These are phyloP conservation scores for Bufo gargarizans DNA, from an alignment of 2,113 vertebrate species.

Conservation along the genomic window DNA sequence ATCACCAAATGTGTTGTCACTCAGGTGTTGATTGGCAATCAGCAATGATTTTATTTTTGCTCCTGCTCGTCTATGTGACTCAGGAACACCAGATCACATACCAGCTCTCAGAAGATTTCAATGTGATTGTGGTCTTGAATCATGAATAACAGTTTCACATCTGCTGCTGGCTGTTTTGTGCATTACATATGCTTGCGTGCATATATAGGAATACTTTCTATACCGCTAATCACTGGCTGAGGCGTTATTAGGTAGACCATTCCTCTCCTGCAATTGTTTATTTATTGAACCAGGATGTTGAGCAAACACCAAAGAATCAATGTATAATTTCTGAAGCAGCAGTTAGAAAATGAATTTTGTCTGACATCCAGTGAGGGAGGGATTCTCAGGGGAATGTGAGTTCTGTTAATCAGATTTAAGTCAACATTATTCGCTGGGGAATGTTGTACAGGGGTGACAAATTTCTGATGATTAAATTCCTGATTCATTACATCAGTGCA, in stretches of 20 bases:
- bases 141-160: conserved; percentile 5
- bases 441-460: conserved; percentile 22
- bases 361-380: conserved; percentile 31
- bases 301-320: conserved; percentile 52
- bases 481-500: conserved; percentile 34
- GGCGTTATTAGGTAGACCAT: conserved; percentile 12
- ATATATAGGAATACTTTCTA: conserved; percentile 20
- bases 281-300: conserved; percentile 53
- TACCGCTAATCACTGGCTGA: neutral
- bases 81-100: neutral
- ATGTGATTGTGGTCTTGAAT: conserved; percentile 34
- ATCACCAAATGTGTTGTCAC: conserved; percentile 29
- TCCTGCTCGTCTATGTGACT: neutral
- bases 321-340: conserved; percentile 51
- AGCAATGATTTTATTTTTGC: conserved; percentile 12
- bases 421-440: conserved; percentile 15
- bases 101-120: neutral
- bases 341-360: conserved; percentile 49
- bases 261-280: conserved; percentile 34
- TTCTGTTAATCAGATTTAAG: conserved; percentile 43
- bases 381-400: neutral
- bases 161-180: conserved; percentile 23
- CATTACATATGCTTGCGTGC: conserved; percentile 24
- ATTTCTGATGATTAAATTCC: conserved; percentile 50
- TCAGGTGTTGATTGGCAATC: conserved; percentile 21